Evolutionary conservation across 2,797 vertebrate species (phyloP).

Genomic region (Chanos chanos): DNA sequence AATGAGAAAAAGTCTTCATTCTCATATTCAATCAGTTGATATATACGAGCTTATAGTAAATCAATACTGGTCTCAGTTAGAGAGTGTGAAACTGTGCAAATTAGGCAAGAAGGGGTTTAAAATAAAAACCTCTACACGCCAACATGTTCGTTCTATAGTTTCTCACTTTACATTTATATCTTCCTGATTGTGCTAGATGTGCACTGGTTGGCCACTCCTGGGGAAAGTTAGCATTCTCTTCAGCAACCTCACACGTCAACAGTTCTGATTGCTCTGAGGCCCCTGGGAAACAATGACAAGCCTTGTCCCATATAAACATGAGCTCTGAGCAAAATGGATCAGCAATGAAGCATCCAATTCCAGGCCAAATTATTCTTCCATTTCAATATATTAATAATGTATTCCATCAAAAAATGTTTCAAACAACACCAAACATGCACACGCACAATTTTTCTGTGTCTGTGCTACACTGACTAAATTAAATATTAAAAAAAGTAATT

Average conservation of each 20-base stretch:
- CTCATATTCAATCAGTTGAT: too few species aligned
- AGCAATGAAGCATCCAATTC: conserved; percentile 48
- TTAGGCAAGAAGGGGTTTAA: too few species aligned
- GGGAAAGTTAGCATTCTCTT: conserved; percentile 23
- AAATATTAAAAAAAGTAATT: conserved; percentile 52
- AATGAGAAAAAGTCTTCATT: too few species aligned
- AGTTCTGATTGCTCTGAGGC: conserved; percentile 35
- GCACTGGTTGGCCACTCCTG: conserved; percentile 27
- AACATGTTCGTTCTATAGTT: too few species aligned
- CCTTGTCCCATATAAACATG: conserved; percentile 36
- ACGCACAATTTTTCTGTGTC: conserved; percentile 33
- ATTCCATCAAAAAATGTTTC: conserved; percentile 56
- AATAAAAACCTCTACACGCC: too few species aligned
- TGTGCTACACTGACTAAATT: conserved; percentile 35
- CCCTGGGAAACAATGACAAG: conserved; percentile 36
- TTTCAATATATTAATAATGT: conserved; percentile 62
- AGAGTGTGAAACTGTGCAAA: too few species aligned
- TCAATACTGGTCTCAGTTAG: too few species aligned
- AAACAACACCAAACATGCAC: conserved; percentile 52
- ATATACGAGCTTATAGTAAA: too few species aligned
- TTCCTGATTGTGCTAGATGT: conserved; percentile 12
- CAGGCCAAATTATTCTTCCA: conserved; percentile 56
- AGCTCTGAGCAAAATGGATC: conserved; percentile 43
- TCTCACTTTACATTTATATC: conserved; percentile 5
- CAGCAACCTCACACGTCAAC: conserved; percentile 22